Evolutionary conservation across 2,888 invertebrate genomes (phyloP).

Genomic region (Watsonalla cultraria): DNA sequence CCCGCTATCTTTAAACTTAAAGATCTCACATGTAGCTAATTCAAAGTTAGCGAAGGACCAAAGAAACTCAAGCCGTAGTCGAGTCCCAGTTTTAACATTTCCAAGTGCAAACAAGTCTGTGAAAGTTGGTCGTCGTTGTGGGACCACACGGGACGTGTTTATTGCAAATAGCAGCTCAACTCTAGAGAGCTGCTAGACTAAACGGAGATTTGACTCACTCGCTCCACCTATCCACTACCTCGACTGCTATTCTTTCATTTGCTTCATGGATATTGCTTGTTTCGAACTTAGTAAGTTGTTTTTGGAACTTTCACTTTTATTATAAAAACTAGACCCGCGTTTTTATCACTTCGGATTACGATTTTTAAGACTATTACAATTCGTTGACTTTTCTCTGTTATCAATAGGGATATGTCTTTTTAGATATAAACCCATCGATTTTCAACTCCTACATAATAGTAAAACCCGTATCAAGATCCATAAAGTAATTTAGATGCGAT

Average conservation of each 20-base stretch:
- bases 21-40: conserved; percentile 38
- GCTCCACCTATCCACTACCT: conserved; percentile 7
- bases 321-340: no score
- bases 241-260: conserved; percentile 39
- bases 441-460: no score
- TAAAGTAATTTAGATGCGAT: no score
- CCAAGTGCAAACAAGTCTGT: conserved; percentile 56
- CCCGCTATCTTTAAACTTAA: conserved; percentile 10
- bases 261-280: conserved; percentile 43
- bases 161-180: conserved; percentile 61
- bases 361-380: no score
- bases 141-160: conserved; percentile 58
- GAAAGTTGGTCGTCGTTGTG: conserved; percentile 49
- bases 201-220: conserved; percentile 30
- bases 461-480: no score
- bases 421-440: no score
- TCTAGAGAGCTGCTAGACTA: conserved; percentile 27
- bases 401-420: no score
- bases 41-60: conserved; percentile 39
- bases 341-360: no score
- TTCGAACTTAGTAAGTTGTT: conserved; percentile 2
- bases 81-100: conserved; percentile 55
- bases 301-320: no score
- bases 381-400: no score
- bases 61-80: conserved; percentile 43